A percentile compares a stretch with the other conserved stretches of the same genome.
These are phyloP conservation scores for Agonopterix arenella DNA, from an alignment of 2,888 invertebrate species.

Conservation along the genomic window DNA sequence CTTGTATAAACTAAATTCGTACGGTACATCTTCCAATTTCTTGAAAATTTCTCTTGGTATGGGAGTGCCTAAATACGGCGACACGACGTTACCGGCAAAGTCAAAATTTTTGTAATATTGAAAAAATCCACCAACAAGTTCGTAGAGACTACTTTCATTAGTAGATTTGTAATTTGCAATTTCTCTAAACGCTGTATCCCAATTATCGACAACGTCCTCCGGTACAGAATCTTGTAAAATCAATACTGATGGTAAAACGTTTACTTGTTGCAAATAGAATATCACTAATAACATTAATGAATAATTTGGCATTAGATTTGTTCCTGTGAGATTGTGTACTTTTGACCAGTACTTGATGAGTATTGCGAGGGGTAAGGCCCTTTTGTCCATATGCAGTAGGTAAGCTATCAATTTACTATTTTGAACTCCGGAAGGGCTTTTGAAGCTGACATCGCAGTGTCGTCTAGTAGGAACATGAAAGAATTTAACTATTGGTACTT, in stretches of 20 bases:
- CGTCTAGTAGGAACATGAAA: slow-evolving; percentile 76
- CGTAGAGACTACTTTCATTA: slow-evolving; percentile 11
- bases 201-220: slow-evolving; percentile 47
- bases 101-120: slow-evolving; percentile 28
- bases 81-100: slow-evolving; percentile 20
- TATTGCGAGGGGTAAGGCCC: slow-evolving; percentile 74
- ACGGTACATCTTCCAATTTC: slow-evolving; percentile 11
- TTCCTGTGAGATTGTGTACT: slow-evolving; percentile 68
- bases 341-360: slow-evolving; percentile 84
- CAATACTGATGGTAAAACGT: slow-evolving; percentile 69
- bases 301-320: slow-evolving; percentile 74
- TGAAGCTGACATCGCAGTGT: slow-evolving; percentile 84
- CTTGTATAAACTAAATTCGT: slow-evolving; percentile 19
- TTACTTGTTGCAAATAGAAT: slow-evolving; percentile 80
- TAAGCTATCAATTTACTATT: slow-evolving; percentile 80
- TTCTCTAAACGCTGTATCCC: slow-evolving; percentile 73
- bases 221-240: slow-evolving; percentile 42
- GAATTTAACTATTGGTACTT: slow-evolving; percentile 87
- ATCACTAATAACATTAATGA: slow-evolving; percentile 78
- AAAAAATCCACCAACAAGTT: slow-evolving; percentile 35
- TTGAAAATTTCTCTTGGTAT: slow-evolving; percentile 16
- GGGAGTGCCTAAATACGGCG: slow-evolving; percentile 19
- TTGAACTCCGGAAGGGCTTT: slow-evolving; percentile 79
- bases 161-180: too few species aligned
- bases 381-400: slow-evolving; percentile 67